A percentile compares a stretch with the other conserved stretches of the same genome.
These are phyloP conservation scores for Eubasilissa splendida DNA, from an alignment of 2,888 invertebrate genomes.

Conservation along the genomic window DNA sequence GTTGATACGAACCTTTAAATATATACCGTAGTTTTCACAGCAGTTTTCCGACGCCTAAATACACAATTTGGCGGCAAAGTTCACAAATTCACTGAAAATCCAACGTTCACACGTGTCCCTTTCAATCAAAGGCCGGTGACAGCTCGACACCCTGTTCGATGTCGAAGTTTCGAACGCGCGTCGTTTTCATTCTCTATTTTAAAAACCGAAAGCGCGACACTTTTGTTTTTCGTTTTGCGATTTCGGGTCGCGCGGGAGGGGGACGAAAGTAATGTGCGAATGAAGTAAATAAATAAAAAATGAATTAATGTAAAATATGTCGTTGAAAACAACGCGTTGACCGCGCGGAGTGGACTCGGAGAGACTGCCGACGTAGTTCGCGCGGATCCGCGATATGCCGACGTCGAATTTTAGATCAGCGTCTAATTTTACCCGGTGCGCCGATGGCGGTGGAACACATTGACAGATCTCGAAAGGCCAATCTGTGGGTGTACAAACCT, in stretches of 20 bases:
- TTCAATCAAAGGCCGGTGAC: neutral
- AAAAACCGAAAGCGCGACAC: constrained; percentile 31
- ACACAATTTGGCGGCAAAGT: neutral
- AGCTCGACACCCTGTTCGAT: neutral
- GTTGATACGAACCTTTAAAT: constrained; percentile 23
- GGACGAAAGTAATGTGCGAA: neutral
- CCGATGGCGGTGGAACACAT: constrained; percentile 28
- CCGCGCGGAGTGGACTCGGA: constrained; percentile 73
- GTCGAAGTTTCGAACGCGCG: constrained; percentile 42
- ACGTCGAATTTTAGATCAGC: constrained; percentile 53
- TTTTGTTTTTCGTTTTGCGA: neutral
- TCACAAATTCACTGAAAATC: neutral
- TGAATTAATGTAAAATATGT: neutral
- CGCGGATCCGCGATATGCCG: constrained; percentile 36
- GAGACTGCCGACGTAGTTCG: constrained; percentile 60
- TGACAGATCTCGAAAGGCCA: constrained; percentile 49
- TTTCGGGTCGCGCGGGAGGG: neutral
- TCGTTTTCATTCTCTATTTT: constrained; percentile 35
- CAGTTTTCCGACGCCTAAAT: constrained; percentile 25
- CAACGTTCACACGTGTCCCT: constrained; percentile 11
- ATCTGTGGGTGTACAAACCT: constrained; percentile 37
- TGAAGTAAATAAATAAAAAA: neutral
- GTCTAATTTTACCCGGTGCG: constrained; percentile 54
- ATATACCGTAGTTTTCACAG: neutral
- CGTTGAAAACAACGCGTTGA: constrained; percentile 70